Base-by-base conservation (phyloP, 2,797 vertebrate genomes). In the Bradypodion pumilum region DNA sequence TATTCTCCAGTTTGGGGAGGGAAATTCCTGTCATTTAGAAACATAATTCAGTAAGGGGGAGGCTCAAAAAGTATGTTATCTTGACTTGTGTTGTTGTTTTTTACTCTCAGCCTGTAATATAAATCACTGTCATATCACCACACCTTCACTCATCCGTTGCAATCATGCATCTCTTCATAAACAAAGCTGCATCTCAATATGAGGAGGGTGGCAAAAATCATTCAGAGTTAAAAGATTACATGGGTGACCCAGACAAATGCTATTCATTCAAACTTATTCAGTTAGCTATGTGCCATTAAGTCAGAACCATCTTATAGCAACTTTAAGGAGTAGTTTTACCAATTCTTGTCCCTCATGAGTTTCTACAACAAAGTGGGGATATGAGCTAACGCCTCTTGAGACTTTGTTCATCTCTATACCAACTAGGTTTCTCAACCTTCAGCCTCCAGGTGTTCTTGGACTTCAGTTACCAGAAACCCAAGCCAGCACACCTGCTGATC, bases 1-100 rank as follows among this genome's bases (percentile, higher is more conserved):
- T 78, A 37, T 0, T 69, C 66, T 19, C 9, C n/a, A 10, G 12
- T 0, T 32, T 29, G 5, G 5, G 0, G 29, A 7, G 16, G 1
- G 2, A 7, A 3, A 10, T 3, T 23, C 42, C 70, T 76, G 42
- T 32, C 66, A 56, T 74, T 78, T 82, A 35, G 68, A 85, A 87
- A 19, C 46, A 66, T 15, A 80, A 78, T 72, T 79, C 84, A 49
- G 0, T 16, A 44, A 42, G 60, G 19, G 8, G 29, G 78, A 2
- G 37, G 73, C 19, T 69, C 0, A 0, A 1, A 3, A 42, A 25
- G 8, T 35, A 40, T 32, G 35, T 52, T 44, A 75, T 4, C 75
- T 85, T 46, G 66, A 59, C 59, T 0, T 60, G 72, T 0, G 27
- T 46, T 77, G 78, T 27, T 13, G 63, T n/a, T 63, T 8, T n/a